Evolutionary conservation across 1,140 invertebrate species (phyloP).

Genomic region (Antheraea mylitta): DNA sequence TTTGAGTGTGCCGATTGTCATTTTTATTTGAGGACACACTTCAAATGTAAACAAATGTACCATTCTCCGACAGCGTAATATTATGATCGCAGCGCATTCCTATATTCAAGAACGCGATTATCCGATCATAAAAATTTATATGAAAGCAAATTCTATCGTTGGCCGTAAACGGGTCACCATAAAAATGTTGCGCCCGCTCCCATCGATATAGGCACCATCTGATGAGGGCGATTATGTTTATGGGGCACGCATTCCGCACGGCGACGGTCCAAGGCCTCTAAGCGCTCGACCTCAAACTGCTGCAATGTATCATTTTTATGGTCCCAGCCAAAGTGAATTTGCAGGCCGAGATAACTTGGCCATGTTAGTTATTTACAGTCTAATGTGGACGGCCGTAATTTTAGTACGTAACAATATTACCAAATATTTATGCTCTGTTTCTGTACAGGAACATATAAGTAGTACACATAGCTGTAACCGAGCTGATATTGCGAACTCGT

Average conservation of each 20-base stretch:
- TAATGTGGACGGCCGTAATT: conserved; percentile 36
- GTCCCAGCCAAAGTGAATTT: conserved; percentile 71
- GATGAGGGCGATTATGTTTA: conserved; percentile 69
- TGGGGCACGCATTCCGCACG: conserved; percentile 51
- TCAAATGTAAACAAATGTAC: not conserved
- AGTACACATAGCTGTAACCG: not conserved
- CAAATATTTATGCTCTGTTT: conserved; percentile 1
- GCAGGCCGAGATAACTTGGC: conserved; percentile 63
- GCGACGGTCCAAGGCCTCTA: conserved; percentile 44
- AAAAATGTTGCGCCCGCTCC: conserved; percentile 33
- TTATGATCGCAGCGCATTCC: not conserved
- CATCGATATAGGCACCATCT: conserved; percentile 49
- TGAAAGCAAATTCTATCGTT: conserved; percentile 44
- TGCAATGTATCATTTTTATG: conserved; percentile 74
- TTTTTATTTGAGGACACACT: too few relatives aligned
- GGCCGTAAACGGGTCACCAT: conserved; percentile 41
- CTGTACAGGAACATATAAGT: not conserved
- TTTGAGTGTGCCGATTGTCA: too few relatives aligned
- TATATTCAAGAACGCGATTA: conserved; percentile 16
- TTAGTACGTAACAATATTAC: conserved; percentile 20
- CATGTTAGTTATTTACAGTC: conserved; percentile 56
- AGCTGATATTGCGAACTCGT: not conserved
- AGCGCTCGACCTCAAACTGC: conserved; percentile 57
- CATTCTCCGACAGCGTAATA: not conserved
- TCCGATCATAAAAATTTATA: conserved; percentile 37